Conservation (phyloP, 2,113 vertebrate genomes). For the Cyrtonyx montezumae region DNA sequence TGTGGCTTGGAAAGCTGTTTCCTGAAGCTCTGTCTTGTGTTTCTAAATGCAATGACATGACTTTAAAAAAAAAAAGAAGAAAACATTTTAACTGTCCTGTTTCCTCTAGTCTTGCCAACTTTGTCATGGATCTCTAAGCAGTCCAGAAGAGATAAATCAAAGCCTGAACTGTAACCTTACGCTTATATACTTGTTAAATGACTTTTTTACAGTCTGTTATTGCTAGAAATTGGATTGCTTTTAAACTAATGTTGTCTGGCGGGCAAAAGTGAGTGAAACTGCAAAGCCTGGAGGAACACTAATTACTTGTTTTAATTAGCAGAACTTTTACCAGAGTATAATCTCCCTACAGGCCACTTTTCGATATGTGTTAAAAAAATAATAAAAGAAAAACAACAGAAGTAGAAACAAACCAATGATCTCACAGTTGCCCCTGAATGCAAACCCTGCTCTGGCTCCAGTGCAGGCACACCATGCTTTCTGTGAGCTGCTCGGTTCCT, state of each 20-base stretch:
- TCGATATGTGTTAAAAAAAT: slow-evolving; percentile 76
- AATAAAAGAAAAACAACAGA: too few species aligned
- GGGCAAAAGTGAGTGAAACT: slow-evolving; percentile 86
- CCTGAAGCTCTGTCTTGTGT: slow-evolving; percentile 5
- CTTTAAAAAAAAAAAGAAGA: slow-evolving; percentile 11
- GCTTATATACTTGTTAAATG: slow-evolving; percentile 83
- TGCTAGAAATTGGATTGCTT: slow-evolving; percentile 85
- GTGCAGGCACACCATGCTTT: slow-evolving; percentile 81
- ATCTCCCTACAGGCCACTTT: slow-evolving; percentile 88
- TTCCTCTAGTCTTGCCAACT: background rate
- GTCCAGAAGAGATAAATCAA: slow-evolving; percentile 78
- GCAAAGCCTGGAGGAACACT: slow-evolving; percentile 93
- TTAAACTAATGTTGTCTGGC: slow-evolving; percentile 85
- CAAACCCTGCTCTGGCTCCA: slow-evolving; percentile 78
- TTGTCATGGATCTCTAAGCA: slow-evolving; percentile 68
- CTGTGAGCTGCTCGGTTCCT: slow-evolving; percentile 81
- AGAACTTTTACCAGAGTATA: slow-evolving; percentile 95
- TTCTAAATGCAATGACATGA: background rate
- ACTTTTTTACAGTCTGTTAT: slow-evolving; percentile 85
- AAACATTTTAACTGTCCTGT: background rate
- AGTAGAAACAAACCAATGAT: slow-evolving; percentile 92
- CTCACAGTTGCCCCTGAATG: slow-evolving; percentile 86
- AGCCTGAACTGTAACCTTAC: slow-evolving; percentile 81
- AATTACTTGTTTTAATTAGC: slow-evolving; percentile 98
- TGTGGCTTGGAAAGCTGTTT: slow-evolving; percentile 47